Base-by-base conservation (phyloP, 1,140 invertebrate genomes). In the Leptonema lineaticorne region DNA sequence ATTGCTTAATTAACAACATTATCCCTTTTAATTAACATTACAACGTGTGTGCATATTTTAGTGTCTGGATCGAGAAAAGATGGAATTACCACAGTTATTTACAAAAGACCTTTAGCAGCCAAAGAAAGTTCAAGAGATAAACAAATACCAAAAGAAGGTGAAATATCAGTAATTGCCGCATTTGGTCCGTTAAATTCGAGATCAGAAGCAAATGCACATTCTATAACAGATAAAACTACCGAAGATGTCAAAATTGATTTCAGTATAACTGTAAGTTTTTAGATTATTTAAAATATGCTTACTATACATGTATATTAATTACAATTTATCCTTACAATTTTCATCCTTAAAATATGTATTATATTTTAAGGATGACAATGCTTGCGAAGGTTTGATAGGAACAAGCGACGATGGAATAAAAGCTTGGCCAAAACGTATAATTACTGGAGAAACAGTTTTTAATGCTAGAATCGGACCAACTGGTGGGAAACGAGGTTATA, bases 141-240 rank as follows among this genome's bases (percentile, higher is more conserved):
- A 69, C 84, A 89, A 28, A 88, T 93, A 59, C 86, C 90, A 0
- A 79, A 79, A 0, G 81, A 88, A 28, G 82, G 85, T 0, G 86
- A 90, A 20, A 87, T 89, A 8, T 89, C 87, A 16, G 88, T 95
- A 1, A 92, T 96, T n/a, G 93, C 93, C 0, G 93, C 94, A 11
- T 92, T 96, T 70, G 94, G 94, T 4, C 88, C 88, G 0, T 81
- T 96, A 1, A 95, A 94, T 80, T 81, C 83, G 0, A 79, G 87
- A 48, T 88, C 87, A 66, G 92, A 95, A 79, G 92, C 92, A 0
- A 93, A 93, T 72, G 90, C 92, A 4, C 93, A 95, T 78, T 84
- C 83, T 24, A 84, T 85, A 67, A 86, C 85, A 73, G 91, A 92
- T 75, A 90, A 87, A 74, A 93, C 89, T 16, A 86, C 83, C 30